Evolutionary conservation across 2,797 vertebrate genomes (phyloP).

Genomic region (Nyctibius grandis): DNA sequence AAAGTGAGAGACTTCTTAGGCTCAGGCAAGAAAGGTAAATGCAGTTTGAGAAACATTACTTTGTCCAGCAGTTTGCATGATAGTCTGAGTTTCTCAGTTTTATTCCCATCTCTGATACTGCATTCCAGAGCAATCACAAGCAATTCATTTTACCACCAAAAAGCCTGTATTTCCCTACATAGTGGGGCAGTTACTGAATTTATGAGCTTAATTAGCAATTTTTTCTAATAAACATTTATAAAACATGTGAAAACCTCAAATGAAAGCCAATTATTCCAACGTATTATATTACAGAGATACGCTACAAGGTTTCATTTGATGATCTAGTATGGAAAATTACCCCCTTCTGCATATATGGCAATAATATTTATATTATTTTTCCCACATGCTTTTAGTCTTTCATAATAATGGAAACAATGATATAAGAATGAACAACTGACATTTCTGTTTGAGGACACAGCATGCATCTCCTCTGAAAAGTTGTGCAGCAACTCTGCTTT

Average conservation of each 20-base stretch:
- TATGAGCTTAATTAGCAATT: neutral
- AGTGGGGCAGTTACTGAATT: neutral
- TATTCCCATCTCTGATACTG: neutral
- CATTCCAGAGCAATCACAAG: slow-evolving; percentile 2
- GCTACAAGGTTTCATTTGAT: neutral
- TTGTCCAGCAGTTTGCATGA: neutral
- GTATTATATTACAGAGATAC: slow-evolving; percentile 10
- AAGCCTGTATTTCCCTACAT: neutral
- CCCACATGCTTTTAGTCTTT: slow-evolving; percentile 49
- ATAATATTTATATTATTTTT: slow-evolving; percentile 59
- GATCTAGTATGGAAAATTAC: slow-evolving; percentile 31
- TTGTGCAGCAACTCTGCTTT: neutral
- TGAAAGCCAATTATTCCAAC: neutral
- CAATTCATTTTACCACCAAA: neutral
- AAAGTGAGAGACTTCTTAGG: neutral
- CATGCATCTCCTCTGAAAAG: slow-evolving; percentile 13
- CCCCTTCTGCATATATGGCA: slow-evolving; percentile 37
- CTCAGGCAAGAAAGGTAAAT: neutral
- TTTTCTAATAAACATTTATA: slow-evolving; percentile 5
- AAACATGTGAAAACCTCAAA: neutral
- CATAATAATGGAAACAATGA: slow-evolving; percentile 63
- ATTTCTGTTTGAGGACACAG: slow-evolving; percentile 61
- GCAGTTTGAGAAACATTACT: neutral
- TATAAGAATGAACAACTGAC: slow-evolving; percentile 47
- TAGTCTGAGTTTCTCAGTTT: neutral